Base-by-base conservation (phyloP, 2,888 invertebrate species). In the Scaptomyza caliginosa region DNA sequence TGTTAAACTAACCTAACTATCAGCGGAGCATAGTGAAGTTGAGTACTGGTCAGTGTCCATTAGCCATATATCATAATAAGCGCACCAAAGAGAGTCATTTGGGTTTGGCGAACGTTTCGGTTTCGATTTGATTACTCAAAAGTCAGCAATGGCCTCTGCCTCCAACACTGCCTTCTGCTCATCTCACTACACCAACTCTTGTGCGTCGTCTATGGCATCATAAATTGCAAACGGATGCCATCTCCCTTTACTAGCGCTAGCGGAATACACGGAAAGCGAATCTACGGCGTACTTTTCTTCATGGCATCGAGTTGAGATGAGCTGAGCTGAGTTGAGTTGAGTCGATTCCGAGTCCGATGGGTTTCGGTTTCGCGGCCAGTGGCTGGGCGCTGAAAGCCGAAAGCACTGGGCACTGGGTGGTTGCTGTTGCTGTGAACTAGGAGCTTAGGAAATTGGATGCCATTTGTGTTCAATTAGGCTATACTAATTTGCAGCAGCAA, bases 391-490 rank as follows among this genome's bases (percentile, higher is more conserved):
- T n/a, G 28, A 23, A 11, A 8, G 45, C 21, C 16, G 28, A n/a
- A 3, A 28, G 11, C n/a, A n/a, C n/a, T n/a, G n/a, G n/a, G n/a
- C n/a, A n/a, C n/a, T n/a, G n/a, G n/a, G 3, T 21, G 21, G 21
- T 4, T 21, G 21, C 21, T 21, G 21, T 4, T 21, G 21, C 13
- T 5, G n/a, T 34, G 21, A 21, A 26, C 65, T 46, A 50, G 46
- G 17, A 39, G 34, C 65, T 74, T 34, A 8, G 67, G 84, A 87
- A 85, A 85, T 85, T 70, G 88, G 88, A 85, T 67, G 88, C 88
- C 84, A 78, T 87, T 88, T 87, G 88, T 78, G 84, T 85, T 85
- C 88, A 85, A 85, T 85, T 85, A 85, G 88, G 83, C 76, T 69
- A 74, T 84, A 74, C 88, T 87, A 85, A 85, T 85, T 85, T 85